Conservation (phyloP, 2,797 vertebrate genomes). For the Urosaurus nigricauda region DNA sequence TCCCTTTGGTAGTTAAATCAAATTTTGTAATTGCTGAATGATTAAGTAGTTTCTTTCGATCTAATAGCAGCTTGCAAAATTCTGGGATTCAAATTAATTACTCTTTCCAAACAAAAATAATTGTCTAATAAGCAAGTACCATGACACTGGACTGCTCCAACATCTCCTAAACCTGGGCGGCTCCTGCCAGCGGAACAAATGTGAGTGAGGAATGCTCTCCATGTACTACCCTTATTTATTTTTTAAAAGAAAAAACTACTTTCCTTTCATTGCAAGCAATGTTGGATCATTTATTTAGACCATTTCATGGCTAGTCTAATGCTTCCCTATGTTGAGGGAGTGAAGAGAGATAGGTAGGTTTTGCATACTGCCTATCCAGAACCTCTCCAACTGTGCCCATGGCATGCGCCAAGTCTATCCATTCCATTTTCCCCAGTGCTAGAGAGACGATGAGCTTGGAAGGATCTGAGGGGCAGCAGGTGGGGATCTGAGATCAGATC, state of each 20-base stretch:
- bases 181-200: neutral
- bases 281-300: neutral
- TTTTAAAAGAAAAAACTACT: no score
- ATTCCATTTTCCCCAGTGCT: neutral
- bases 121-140: no score
- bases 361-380: neutral
- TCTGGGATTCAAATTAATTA: neutral
- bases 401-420: neutral
- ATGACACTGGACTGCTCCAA: neutral
- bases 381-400: neutral
- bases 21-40: neutral
- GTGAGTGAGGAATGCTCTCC: neutral
- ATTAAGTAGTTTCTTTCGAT: neutral
- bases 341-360: neutral
- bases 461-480: neutral
- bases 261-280: neutral
- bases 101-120: conserved; percentile 1
- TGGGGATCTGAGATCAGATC: neutral
- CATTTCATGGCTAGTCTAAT: neutral
- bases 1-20: neutral
- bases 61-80: neutral
- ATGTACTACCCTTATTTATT: no score
- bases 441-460: neutral
- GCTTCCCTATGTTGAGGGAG: neutral
- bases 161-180: neutral